Percentiles rank a stretch among this genome's conserved stretches.
Evolutionary conservation across 2,113 vertebrate species (phyloP).

Genomic region (Pycnonotus jocosus): DNA sequence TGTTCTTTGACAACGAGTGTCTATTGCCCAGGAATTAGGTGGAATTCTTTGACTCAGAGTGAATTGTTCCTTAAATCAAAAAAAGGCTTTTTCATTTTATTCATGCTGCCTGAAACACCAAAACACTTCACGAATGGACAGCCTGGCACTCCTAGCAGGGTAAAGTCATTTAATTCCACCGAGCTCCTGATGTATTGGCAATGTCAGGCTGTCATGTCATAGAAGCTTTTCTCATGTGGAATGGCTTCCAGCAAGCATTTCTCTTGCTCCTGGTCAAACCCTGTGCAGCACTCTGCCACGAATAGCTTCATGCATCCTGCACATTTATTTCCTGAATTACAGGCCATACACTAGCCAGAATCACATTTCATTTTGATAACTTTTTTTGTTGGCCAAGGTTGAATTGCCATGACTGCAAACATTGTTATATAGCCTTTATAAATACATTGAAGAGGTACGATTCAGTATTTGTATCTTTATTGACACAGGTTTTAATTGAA

Average conservation of each 20-base stretch:
- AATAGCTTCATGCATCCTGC: constrained; percentile 22
- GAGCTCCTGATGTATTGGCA: constrained; percentile 37
- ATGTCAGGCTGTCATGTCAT: constrained; percentile 55
- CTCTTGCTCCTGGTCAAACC: constrained; percentile 26
- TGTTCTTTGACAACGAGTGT: background rate
- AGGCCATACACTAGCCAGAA: background rate
- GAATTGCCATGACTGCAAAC: background rate
- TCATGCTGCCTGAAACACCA: background rate
- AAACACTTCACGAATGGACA: background rate
- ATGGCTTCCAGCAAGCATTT: constrained; percentile 43
- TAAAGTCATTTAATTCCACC: background rate
- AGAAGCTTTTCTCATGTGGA: constrained; percentile 8
- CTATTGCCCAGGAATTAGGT: background rate
- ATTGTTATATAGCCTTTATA: background rate
- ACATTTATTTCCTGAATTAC: constrained; percentile 17
- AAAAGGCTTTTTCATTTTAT: background rate
- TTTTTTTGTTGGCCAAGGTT: background rate
- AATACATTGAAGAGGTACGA: background rate
- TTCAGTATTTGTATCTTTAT: background rate
- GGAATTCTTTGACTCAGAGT: background rate
- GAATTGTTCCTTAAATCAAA: background rate
- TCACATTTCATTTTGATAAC: constrained; percentile 29
- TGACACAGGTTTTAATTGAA: background rate
- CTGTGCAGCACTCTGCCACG: background rate
- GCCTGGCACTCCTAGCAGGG: background rate